These are phyloP conservation scores for Eriosoma lanigerum DNA, from an alignment of 1,140 invertebrate genomes.

Conservation along the genomic window DNA sequence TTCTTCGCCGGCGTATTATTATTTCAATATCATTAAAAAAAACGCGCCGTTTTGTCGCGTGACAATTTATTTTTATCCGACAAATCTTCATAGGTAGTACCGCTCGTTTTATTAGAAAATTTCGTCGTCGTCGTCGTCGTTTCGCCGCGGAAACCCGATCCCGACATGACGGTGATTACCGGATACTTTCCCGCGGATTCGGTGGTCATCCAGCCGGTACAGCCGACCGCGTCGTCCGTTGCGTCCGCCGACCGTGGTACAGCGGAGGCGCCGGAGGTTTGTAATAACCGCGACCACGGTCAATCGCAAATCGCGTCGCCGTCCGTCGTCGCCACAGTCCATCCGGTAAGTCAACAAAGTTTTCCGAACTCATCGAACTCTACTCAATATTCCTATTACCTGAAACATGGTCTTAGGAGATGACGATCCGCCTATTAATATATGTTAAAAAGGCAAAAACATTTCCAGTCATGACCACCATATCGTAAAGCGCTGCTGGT, in stretches of 20 bases:
- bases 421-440: too few species aligned
- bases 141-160: background rate
- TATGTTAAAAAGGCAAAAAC: too few species aligned
- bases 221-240: background rate
- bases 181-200: slow-evolving; percentile 4
- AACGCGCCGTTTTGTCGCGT: too few species aligned
- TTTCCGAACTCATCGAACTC: background rate
- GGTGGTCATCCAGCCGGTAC: background rate
- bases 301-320: background rate
- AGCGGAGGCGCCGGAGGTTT: background rate
- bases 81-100: too few species aligned
- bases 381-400: background rate
- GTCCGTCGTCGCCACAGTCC: background rate
- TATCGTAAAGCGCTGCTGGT: too few species aligned
- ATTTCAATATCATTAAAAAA: too few species aligned
- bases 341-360: background rate
- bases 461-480: too few species aligned
- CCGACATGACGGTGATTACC: background rate
- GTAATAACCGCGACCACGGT: background rate
- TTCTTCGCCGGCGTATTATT: too few species aligned
- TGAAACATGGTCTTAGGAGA: too few species aligned
- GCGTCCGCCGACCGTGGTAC: background rate
- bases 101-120: too few species aligned
- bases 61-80: too few species aligned
- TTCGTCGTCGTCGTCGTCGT: too few species aligned